phyloP scores from a whole-genome alignment of 2,113 vertebrate genomes.

The Myotis brandtii region DNA sequence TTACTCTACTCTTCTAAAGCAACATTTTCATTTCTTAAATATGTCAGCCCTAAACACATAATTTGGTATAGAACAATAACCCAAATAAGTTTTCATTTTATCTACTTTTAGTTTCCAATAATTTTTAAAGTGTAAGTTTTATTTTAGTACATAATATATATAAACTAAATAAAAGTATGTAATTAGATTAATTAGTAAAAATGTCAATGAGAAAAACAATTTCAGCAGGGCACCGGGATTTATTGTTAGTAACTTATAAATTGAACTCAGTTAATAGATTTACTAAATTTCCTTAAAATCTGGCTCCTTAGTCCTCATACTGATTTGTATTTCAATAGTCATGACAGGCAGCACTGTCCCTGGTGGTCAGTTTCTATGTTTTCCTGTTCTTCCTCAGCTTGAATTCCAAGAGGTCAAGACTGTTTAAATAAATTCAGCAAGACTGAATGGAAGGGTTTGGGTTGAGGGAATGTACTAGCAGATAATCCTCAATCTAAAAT shows the following conservation, averaged over 20 bases:
- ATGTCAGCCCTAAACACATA: not conserved
- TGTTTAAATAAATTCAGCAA: not conserved
- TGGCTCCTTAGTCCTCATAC: not conserved
- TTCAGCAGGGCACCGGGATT: not conserved
- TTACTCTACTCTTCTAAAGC: not conserved
- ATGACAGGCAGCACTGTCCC: not conserved
- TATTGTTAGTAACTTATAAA: not conserved
- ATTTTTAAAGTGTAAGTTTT: not conserved
- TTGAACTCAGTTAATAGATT: not conserved
- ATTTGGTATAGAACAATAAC: not conserved
- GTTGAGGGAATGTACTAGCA: not conserved
- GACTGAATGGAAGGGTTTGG: not conserved
- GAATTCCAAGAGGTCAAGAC: not conserved
- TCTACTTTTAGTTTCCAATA: not conserved
- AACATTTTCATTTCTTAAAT: not conserved
- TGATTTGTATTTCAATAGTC: not conserved
- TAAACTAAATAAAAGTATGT: slow-evolving; percentile 22
- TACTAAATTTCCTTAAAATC: not conserved
- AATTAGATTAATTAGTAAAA: not conserved
- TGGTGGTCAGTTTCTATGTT: not conserved
- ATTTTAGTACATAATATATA: not conserved
- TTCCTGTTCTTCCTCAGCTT: not conserved
- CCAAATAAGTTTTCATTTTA: not conserved
- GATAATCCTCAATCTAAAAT: slow-evolving; percentile 14
- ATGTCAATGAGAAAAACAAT: not conserved